Conservation (phyloP, 2,888 invertebrate species). For the Liopterus haemorrhoidalis region DNA sequence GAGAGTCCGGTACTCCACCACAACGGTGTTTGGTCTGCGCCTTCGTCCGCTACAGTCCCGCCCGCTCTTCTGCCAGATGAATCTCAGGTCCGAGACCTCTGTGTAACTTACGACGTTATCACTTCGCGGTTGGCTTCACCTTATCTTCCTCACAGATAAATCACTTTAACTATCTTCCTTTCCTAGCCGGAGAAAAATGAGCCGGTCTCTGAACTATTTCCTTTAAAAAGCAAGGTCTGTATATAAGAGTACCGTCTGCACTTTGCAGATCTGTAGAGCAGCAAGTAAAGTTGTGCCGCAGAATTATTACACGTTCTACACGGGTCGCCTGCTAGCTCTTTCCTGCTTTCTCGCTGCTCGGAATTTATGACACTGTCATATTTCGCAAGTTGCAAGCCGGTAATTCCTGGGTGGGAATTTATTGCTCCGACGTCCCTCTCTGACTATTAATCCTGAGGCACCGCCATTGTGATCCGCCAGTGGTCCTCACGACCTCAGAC, state of each 20-base stretch:
- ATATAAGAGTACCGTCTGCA: too few species aligned
- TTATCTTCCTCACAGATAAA: slow-evolving; percentile 40
- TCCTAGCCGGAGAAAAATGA: slow-evolving; percentile 38
- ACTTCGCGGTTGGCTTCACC: slow-evolving; percentile 18
- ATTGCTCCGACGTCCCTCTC: slow-evolving; percentile 52
- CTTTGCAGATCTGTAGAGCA: too few species aligned
- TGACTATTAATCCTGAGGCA: slow-evolving; percentile 43
- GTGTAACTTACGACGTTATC: slow-evolving; percentile 21
- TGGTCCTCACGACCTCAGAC: too few species aligned
- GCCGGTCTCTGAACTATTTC: slow-evolving; percentile 38
- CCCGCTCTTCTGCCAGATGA: too few species aligned
- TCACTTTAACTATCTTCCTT: slow-evolving; percentile 40
- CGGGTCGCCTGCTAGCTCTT: slow-evolving; percentile 44
- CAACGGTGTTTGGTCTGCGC: slow-evolving; percentile 13
- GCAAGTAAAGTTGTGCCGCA: slow-evolving; percentile 25
- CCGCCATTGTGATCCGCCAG: too few species aligned
- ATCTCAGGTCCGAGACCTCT: too few species aligned
- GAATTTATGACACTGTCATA: slow-evolving; percentile 56
- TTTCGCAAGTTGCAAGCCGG: slow-evolving; percentile 55
- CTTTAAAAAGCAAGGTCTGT: too few species aligned
- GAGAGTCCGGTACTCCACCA: slow-evolving; percentile 12
- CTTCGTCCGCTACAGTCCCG: too few species aligned
- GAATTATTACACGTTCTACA: slow-evolving; percentile 39
- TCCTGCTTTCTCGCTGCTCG: slow-evolving; percentile 40
- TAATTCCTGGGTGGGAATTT: slow-evolving; percentile 56